Conservation (phyloP, 2,113 vertebrate genomes). For the Corydoras maculifer region DNA sequence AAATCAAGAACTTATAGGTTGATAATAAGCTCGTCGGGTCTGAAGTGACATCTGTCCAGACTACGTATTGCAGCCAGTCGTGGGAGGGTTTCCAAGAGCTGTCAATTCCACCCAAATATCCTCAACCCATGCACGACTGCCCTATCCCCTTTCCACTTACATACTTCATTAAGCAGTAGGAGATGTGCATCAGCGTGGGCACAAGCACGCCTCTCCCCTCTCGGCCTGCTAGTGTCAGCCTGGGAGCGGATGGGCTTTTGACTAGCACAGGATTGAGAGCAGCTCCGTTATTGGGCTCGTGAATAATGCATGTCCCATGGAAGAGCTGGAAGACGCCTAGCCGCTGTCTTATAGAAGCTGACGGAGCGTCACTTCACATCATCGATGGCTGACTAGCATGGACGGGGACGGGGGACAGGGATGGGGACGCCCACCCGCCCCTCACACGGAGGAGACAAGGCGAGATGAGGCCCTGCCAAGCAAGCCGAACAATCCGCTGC, state of each 20-base stretch:
- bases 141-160: slow-evolving; percentile 30
- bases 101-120: slow-evolving; percentile 22
- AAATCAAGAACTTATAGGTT: no score
- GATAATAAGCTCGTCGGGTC: background rate
- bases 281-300: slow-evolving; percentile 41
- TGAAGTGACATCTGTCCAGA: background rate
- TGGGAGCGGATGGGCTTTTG: slow-evolving; percentile 38
- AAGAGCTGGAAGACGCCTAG: slow-evolving; percentile 39
- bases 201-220: slow-evolving; percentile 29
- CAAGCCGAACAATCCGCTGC: slow-evolving; percentile 30
- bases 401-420: slow-evolving; percentile 30
- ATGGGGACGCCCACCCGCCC: slow-evolving; percentile 42
- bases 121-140: slow-evolving; percentile 14
- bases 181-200: slow-evolving; percentile 29
- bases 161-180: slow-evolving; percentile 34
- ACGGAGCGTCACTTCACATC: slow-evolving; percentile 50
- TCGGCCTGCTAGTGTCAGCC: slow-evolving; percentile 35
- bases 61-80: slow-evolving; percentile 3
- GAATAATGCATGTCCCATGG: slow-evolving; percentile 45
- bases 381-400: slow-evolving; percentile 40
- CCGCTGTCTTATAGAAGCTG: slow-evolving; percentile 47
- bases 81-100: slow-evolving; percentile 23
- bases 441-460: slow-evolving; percentile 36
- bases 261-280: slow-evolving; percentile 41
- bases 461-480: slow-evolving; percentile 42